Evolutionary conservation across 2,113 vertebrate species (phyloP), one percentile per base, ranked within the genome.

Genomic region (Micromys minutus): DNA sequence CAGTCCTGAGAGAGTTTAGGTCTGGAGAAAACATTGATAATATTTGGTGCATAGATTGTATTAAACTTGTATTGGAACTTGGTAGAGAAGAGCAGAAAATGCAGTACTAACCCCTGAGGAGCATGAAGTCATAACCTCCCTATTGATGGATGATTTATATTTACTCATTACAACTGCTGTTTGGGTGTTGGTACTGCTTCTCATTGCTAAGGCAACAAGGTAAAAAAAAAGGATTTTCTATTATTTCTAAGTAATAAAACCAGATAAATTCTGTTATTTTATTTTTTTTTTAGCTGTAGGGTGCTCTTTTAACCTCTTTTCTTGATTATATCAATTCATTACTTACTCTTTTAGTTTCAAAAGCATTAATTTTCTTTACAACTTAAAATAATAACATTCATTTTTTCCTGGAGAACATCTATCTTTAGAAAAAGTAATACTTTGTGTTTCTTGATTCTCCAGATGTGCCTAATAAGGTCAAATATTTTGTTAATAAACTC

Each of bases 281-380:
- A 59, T 26, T 47, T 34, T 21, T 67, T 90, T 95, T 93, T 95
- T 72, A 94, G 9, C 94, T 84, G 24, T 87, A 87, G 93, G 52
- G 5, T 80, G 94, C 16, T 45, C n/a, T 31, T 90, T 87, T 34
- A 94, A 85, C 6, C 77, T 96, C 11, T 84, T 15, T 67, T 85
- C 71, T 87, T 93, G 29, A 45, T n/a, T 71, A 94, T 93, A 72
- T 93, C 31, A 94, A 67, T 67, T 89, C 12, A 89, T 89, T 95
- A 42, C 87, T 93, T 94, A 79, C 31, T 36, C 36, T 39, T 89
- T 89, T 95, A 93, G 83, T 87, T 91, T 91, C 6, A 94, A 95
- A 93, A 86, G 24, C 16, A 89, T 24, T 72, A 13, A 90, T 69
- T 94, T 95, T 89, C 36, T 96, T 90, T 87, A 34, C 47, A 87